phyloP scores from a whole-genome alignment of 2,797 vertebrate species.

The Girardinus metallicus region DNA sequence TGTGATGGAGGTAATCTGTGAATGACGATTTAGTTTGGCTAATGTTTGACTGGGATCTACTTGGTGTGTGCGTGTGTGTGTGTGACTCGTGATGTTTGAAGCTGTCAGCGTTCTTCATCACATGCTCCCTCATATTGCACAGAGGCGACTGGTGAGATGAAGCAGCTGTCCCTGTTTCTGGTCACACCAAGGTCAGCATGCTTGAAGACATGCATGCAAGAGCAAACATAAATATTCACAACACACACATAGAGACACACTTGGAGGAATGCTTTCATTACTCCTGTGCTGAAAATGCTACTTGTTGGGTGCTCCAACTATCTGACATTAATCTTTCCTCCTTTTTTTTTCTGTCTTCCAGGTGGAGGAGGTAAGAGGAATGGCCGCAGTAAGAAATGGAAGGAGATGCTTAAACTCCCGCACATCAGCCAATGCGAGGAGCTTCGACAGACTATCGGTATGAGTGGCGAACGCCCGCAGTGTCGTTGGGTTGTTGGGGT shows the following conservation, averaged over 20 bases:
- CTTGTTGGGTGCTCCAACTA: not conserved
- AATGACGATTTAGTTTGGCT: slow-evolving; percentile 29
- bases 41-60: slow-evolving; percentile 29
- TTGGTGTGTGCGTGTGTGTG: not conserved
- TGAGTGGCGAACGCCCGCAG: slow-evolving; percentile 33
- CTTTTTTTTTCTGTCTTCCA: slow-evolving; percentile 54
- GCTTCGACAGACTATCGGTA: slow-evolving; percentile 86
- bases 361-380: slow-evolving; percentile 87
- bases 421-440: slow-evolving; percentile 87
- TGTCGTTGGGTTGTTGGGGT: slow-evolving; percentile 67
- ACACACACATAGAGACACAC: slow-evolving; percentile 4
- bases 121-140: slow-evolving; percentile 59
- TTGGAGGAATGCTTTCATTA: slow-evolving; percentile 4
- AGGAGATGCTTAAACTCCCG: slow-evolving; percentile 91
- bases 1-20: slow-evolving; percentile 21
- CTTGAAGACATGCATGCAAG: not conserved
- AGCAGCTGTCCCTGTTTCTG: slow-evolving; percentile 63
- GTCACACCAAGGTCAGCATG: slow-evolving; percentile 50
- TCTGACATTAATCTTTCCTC: slow-evolving; percentile 8
- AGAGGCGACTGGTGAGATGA: slow-evolving; percentile 65
- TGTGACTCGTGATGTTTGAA: slow-evolving; percentile 43
- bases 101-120: slow-evolving; percentile 61
- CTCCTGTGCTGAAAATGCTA: slow-evolving; percentile 25
- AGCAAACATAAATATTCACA: not conserved
- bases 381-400: slow-evolving; percentile 94